Conservation (phyloP, 2,113 vertebrate genomes). For the Spermophilus dauricus region DNA sequence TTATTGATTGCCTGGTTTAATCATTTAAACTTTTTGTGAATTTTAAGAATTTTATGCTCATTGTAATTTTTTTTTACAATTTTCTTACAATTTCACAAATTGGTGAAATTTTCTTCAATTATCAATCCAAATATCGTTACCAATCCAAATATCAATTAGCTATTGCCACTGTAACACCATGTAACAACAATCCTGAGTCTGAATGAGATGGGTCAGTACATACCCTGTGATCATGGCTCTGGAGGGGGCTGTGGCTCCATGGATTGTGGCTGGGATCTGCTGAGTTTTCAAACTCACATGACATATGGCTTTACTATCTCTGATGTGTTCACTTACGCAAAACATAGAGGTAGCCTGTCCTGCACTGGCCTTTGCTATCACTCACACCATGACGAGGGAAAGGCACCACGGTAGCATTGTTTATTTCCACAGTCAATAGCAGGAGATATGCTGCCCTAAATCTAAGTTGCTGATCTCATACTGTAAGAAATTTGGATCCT, state of each 20-base stretch:
- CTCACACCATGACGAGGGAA: not conserved
- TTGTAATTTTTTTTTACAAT: not conserved
- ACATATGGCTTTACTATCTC: not conserved
- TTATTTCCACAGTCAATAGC: not conserved
- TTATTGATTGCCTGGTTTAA: not conserved
- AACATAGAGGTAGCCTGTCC: not conserved
- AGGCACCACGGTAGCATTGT: not conserved
- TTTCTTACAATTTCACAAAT: too few species aligned
- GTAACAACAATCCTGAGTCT: not conserved
- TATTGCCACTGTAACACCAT: not conserved
- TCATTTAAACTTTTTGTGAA: not conserved
- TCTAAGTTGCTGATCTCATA: not conserved
- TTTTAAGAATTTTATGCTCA: not conserved
- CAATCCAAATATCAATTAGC: not conserved
- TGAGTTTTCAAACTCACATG: not conserved
- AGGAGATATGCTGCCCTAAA: too few species aligned
- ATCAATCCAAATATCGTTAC: not conserved
- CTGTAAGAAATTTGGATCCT: not conserved
- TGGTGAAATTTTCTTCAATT: not conserved
- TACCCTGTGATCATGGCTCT: fast-evolving
- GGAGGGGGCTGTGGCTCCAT: not conserved
- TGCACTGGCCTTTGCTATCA: not conserved
- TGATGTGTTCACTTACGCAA: not conserved
- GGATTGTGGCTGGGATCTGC: not conserved
- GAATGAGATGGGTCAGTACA: not conserved